Evolutionary conservation across 2,888 invertebrate genomes (phyloP).

Genomic region (Epinotia demarniana): DNA sequence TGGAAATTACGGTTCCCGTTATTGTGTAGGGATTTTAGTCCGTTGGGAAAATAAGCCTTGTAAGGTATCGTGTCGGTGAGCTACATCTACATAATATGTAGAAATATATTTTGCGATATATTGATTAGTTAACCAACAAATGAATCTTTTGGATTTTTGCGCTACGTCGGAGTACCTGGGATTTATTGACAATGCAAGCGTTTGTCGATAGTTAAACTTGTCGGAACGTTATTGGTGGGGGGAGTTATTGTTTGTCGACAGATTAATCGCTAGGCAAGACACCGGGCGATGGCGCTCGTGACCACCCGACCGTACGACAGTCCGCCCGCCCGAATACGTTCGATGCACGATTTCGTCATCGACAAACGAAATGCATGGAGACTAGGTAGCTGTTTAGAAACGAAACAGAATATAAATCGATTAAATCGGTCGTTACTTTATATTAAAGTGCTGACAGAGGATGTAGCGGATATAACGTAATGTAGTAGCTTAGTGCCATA

Average conservation of each 20-base stretch:
- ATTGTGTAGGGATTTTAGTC: constrained; percentile 29
- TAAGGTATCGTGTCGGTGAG: not conserved
- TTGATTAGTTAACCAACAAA: not conserved
- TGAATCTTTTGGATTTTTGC: not conserved
- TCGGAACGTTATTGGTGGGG: constrained; percentile 50
- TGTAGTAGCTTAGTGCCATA: no score
- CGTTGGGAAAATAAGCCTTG: constrained; percentile 13
- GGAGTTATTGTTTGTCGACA: constrained; percentile 68
- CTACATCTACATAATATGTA: not conserved
- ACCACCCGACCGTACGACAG: constrained; percentile 43
- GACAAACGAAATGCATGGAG: constrained; percentile 2
- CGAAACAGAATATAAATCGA: not conserved
- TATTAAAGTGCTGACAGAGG: no score
- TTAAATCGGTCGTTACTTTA: no score
- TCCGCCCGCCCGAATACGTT: constrained; percentile 24
- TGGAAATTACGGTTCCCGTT: constrained; percentile 32
- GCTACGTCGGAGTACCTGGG: not conserved
- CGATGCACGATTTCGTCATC: constrained; percentile 21
- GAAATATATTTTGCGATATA: not conserved
- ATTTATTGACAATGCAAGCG: constrained; percentile 35
- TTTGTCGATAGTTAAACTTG: constrained; percentile 46
- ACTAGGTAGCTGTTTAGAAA: not conserved
- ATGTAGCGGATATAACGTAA: no score
- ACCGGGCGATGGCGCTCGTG: constrained; percentile 55
- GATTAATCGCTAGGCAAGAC: constrained; percentile 64